Base-by-base conservation (phyloP, 2,797 vertebrate genomes). In the Phrynocephalus vlangalii region DNA sequence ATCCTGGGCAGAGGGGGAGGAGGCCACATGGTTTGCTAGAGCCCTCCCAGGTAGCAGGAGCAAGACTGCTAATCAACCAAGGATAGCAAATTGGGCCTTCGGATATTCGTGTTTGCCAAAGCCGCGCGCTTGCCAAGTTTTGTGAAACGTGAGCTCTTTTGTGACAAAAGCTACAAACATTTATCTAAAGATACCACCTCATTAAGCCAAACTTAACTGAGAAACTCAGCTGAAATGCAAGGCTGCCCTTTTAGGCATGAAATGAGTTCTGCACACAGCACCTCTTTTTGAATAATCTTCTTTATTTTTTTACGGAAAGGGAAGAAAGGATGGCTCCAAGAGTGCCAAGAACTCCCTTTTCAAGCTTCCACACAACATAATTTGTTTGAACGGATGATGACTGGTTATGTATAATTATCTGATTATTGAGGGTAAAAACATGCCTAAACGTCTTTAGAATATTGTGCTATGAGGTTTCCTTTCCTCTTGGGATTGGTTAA, bases 341-440 rank as follows among this genome's bases (percentile, higher is more conserved):
- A 94, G 67, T 94, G 86, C 91, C 90, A 94, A 92, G 87, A 94
- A 95, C 93, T 66, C 73, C 92, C 82, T 92, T 95, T 95, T 82
- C 24, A 26, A 94, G 89, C 91, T 95, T 95, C 90, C 94, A 87
- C 86, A 93, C 87, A 94, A 89, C 86, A 86, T 93, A 93, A 95
- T 96, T 89, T 95, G 75, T 94, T 96, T 94, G 83, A 94, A 94
- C 86, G 92, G 94, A 94, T 94, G 86, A 90, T 94, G 92, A 94
- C 87, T 91, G 92, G 92, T 94, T 94, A 91, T 89, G 68, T 93
- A 82, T 91, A 95, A 93, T 95, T 96, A 93, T 92, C 89, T 93
- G 91, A 93, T 94, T 91, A 91, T 94, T 92, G 70, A 38, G 3
- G 3, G 33, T 18, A 66, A 86, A 26, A 92, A 82, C 70, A 90